Percentiles rank a stretch among this genome's conserved stretches.
Conservation (phyloP, 2,888 invertebrate species). For the Marronus borbonicus region DNA sequence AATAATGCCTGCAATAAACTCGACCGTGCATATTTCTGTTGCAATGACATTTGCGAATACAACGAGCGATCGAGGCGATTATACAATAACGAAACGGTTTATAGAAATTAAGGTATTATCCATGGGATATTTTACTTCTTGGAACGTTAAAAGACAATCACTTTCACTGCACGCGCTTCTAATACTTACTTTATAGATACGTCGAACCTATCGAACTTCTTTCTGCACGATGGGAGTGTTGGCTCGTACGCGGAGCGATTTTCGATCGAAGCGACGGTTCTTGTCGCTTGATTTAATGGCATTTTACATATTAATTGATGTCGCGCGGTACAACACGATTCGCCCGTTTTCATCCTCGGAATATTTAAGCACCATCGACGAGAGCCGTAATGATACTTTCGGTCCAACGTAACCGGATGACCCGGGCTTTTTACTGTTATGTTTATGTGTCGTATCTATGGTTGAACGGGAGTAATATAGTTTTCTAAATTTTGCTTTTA, state of each 20-base stretch:
- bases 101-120: slow-evolving; percentile 33
- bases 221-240: not conserved
- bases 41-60: slow-evolving; percentile 4
- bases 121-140: slow-evolving; percentile 17
- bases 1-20: not conserved
- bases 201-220: too few species aligned
- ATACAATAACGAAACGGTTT: slow-evolving; percentile 32
- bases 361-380: slow-evolving; percentile 13
- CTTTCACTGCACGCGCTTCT: slow-evolving; percentile 28
- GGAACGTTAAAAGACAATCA: slow-evolving; percentile 35
- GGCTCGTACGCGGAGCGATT: not conserved
- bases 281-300: slow-evolving; percentile 17
- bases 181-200: not conserved
- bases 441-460: too few species aligned
- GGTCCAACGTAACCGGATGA: not conserved
- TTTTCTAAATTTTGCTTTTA: too few species aligned
- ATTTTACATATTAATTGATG: slow-evolving; percentile 30
- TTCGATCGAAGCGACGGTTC: not conserved
- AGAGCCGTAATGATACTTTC: slow-evolving; percentile 13
- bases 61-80: not conserved
- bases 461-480: too few species aligned
- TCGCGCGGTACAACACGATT: slow-evolving; percentile 16
- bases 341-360: not conserved
- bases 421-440: not conserved
- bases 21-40: slow-evolving; percentile 9